Base-by-base conservation (phyloP, 2,888 invertebrate genomes). In the Andrena fulva region DNA sequence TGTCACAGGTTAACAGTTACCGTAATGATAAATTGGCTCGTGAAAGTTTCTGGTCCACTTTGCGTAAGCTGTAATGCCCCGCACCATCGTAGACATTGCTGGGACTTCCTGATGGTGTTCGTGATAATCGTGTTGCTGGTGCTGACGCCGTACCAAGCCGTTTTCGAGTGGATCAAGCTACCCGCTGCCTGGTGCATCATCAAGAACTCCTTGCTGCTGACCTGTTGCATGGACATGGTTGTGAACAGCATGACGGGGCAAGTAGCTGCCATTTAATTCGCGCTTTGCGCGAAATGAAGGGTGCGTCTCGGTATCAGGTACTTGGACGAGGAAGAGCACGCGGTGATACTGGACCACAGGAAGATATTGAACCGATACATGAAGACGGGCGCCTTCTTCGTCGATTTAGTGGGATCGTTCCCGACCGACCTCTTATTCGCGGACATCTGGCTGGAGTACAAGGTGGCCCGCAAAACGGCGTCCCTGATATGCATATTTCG, bases 211-310 rank as follows among this genome's bases (percentile, higher is more conserved):
- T 27, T 93, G 0, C 84, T 94, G 35, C n/a, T 85, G 2, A 62
- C 93, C 0, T 93, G 91, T 67, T 90, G 91, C 48, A 2, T 86
- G 2, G 94, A 94, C 77, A 89, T 94, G 67, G 1, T 92, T 8
- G 48, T 94, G 48, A 94, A 93, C 81, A 93, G 92, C 73, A 80
- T 85, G 8, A 94, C 94, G 5, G 94, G 94, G 90, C 94, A 89
- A 80, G 54, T 62, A 78, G 27, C 8, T 24, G 31, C 12, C 16
- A 50, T 24, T 20, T 12, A n/a, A 7, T 50, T 20, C 5, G 5
- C 6, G 16, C n/a, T 20, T 16, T 10, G 60, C 29, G 56, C 59
- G n/a, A 4, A 10, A 12, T 35, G 5, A 35, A n/a, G 16, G 50
- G 0, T 20, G 24, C 5, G 5, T 66, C 48, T 27, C 7, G n/a